Base-by-base conservation (phyloP, 2,797 vertebrate genomes). In the Sphenodon punctatus region DNA sequence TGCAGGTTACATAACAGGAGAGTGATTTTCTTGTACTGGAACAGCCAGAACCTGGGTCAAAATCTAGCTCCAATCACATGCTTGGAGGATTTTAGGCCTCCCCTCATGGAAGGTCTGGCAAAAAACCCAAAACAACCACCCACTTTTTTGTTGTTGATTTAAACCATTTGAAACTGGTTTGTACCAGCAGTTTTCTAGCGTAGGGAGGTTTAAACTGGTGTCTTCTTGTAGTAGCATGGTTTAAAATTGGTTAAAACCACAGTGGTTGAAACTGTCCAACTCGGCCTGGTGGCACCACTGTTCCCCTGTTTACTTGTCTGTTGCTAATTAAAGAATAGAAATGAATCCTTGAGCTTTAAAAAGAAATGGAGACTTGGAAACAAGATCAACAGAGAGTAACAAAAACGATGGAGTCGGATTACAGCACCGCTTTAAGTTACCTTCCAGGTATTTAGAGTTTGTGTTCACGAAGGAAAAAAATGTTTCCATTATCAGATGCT, bases 361-460 rank as follows among this genome's bases (percentile, higher is more conserved):
- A 88, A 59, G 96, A 97, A 87, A 90, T 95, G 82, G 97, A 97
- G 83, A 86, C 92, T 61, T 94, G 97, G 61, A 96, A 90, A 93
- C 95, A 94, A 93, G 96, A 97, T 88, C 97, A 98, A 93, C 95
- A 96, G 90, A 95, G 92, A 93, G 97, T 98, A 94, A 95, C 98
- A 94, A 97, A 99, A 95, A 96, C 95, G 89, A 88, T 97, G 93
- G 96, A 96, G 74, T 97, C 97, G 0, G 97, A 98, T 43, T 98
- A 98, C 93, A 97, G 96, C 95, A 94, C 93, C 14, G 95, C 96
- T 15, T 98, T 97, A 91, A 96, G 96, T 71, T 96, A 95, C 87
- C 96, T 97, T 91, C 97, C 97, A 95, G 95, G 79, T 88, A 80
- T 88, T 88, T 46, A 78, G 45, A 76, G 36, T 14, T 23, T 85